A percentile compares a stretch with the other conserved stretches of the same genome.
Conservation (phyloP, 2,888 invertebrate genomes). For the Folsomia candida region DNA sequence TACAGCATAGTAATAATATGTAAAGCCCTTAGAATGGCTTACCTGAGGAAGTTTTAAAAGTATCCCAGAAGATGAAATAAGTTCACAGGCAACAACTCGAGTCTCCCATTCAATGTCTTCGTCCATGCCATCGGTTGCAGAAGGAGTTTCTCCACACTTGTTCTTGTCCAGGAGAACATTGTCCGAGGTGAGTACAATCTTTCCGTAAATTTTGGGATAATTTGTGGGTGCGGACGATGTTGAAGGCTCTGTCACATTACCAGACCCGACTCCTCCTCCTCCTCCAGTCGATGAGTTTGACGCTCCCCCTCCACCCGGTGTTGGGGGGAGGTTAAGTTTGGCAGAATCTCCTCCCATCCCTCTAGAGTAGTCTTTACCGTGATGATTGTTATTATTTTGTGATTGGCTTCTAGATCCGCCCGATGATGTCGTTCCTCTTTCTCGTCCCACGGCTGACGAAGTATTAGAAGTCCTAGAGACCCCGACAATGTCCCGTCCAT, state of each 20-base stretch:
- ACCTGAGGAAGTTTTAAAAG: slow-evolving; percentile 94
- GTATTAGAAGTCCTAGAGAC: no score
- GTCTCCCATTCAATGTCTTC: slow-evolving; percentile 87
- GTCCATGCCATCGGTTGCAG: slow-evolving; percentile 87
- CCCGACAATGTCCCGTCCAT: slow-evolving; percentile 21
- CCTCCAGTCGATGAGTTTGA: not conserved
- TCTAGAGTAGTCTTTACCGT: not conserved
- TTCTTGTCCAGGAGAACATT: slow-evolving; percentile 89
- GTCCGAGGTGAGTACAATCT: slow-evolving; percentile 82
- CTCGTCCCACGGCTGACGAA: no score
- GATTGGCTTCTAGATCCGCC: not conserved
- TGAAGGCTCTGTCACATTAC: not conserved
- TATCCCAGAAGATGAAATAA: slow-evolving; percentile 97
- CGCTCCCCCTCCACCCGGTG: not conserved
- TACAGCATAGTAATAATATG: no score
- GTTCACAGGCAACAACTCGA: slow-evolving; percentile 92
- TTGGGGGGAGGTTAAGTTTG: not conserved
- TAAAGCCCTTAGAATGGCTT: slow-evolving; percentile 37
- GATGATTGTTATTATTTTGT: not conserved
- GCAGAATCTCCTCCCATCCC: not conserved
- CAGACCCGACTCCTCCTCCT: not conserved
- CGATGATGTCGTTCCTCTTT: no score
- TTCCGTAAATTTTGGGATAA: slow-evolving; percentile 67
- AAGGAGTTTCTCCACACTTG: slow-evolving; percentile 78
- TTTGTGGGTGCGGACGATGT: not conserved